These are phyloP conservation scores for Sicus ferrugineus DNA, from an alignment of 2,888 invertebrate genomes.

Conservation along the genomic window DNA sequence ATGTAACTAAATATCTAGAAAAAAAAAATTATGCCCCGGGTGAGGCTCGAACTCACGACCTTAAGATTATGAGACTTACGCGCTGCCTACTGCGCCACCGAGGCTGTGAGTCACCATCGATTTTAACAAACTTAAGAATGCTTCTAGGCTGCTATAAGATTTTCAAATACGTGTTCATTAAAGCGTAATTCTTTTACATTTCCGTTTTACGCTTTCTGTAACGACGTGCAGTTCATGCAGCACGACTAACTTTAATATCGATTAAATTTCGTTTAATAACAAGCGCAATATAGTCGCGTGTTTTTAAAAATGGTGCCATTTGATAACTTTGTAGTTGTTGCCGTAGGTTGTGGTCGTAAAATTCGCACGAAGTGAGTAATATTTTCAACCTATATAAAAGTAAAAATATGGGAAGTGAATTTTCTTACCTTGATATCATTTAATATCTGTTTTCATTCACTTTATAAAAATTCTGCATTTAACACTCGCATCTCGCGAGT, in stretches of 20 bases:
- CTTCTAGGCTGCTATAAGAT: not conserved
- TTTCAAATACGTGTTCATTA: not conserved
- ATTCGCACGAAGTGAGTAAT: not conserved
- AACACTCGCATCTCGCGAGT: not conserved
- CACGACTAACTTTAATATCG: not conserved
- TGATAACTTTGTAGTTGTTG: not conserved
- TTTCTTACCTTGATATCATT: too few species aligned
- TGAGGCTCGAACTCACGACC: constrained; percentile 61
- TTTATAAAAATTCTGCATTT: too few species aligned
- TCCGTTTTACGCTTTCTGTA: not conserved
- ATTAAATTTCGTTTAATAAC: not conserved
- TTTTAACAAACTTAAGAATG: not conserved
- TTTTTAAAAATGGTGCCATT: constrained; percentile 6
- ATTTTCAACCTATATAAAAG: not conserved
- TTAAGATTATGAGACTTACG: constrained; percentile 61
- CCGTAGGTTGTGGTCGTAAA: not conserved
- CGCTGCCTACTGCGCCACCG: constrained; percentile 60
- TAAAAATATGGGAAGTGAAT: not conserved
- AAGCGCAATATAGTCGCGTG: constrained; percentile 1
- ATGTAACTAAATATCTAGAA: not conserved
- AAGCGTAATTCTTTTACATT: not conserved
- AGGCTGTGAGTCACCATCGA: constrained; percentile 42
- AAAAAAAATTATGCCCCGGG: constrained; percentile 53
- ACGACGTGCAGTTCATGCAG: not conserved
- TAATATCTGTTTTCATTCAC: too few species aligned